These are phyloP conservation scores for Spea bombifrons DNA, from an alignment of 2,113 vertebrate species.

Conservation along the genomic window DNA sequence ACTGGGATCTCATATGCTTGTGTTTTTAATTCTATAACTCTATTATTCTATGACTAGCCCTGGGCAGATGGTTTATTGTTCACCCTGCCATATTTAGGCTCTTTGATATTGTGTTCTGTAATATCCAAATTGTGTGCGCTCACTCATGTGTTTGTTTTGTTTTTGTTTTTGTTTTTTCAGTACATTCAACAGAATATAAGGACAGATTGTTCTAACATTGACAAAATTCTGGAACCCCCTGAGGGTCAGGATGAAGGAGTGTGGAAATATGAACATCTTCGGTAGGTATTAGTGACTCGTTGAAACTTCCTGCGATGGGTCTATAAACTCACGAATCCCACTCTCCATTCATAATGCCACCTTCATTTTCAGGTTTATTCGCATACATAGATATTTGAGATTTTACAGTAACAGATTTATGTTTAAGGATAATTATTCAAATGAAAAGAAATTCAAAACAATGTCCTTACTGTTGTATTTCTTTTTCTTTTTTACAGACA, in stretches of 20 bases:
- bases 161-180: constrained; percentile 59
- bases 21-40: too few species aligned
- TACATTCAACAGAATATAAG: constrained; percentile 98
- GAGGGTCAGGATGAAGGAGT: constrained; percentile 98
- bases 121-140: too few species aligned
- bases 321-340: neutral
- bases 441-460: too few species aligned
- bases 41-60: too few species aligned
- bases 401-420: neutral
- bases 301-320: neutral
- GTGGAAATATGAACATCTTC: constrained; percentile 99
- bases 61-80: too few species aligned
- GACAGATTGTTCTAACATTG: constrained; percentile 95
- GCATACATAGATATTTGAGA: too few species aligned
- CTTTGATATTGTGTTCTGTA: too few species aligned
- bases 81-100: too few species aligned
- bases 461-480: neutral
- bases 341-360: too few species aligned
- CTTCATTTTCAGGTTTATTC: too few species aligned
- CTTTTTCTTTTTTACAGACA: constrained; percentile 74
- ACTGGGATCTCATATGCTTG: too few species aligned
- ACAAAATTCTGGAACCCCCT: constrained; percentile 96
- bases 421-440: too few species aligned
- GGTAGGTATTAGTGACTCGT: constrained; percentile 67
- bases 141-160: neutral